Evolutionary conservation across 2,113 vertebrate genomes (phyloP).

Genomic region (Callaeas wilsoni): DNA sequence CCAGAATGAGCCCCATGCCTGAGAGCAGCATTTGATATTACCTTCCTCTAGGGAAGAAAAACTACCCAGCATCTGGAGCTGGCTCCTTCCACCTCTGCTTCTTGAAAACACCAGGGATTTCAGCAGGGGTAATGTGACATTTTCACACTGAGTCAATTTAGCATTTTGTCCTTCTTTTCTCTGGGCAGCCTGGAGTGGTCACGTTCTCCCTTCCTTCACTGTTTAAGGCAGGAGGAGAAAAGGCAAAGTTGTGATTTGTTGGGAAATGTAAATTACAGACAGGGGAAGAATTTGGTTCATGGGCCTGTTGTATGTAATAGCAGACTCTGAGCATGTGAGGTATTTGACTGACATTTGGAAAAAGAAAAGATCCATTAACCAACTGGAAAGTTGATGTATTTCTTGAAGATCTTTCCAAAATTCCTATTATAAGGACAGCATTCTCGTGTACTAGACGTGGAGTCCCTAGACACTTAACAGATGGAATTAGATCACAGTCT

Average conservation of each 20-base stretch:
- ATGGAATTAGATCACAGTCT: background rate
- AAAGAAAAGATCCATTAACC: background rate
- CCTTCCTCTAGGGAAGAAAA: background rate
- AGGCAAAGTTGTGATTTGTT: background rate
- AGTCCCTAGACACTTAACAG: background rate
- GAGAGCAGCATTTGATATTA: background rate
- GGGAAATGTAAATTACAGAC: background rate
- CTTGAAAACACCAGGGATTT: background rate
- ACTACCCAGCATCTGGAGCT: background rate
- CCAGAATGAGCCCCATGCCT: fast-evolving
- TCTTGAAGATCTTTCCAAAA: background rate
- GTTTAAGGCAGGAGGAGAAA: background rate
- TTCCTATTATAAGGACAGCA: background rate
- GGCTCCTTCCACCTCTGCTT: background rate
- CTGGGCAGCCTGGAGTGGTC: background rate
- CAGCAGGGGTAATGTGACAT: background rate
- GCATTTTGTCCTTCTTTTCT: background rate
- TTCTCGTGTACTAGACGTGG: background rate
- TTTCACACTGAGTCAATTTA: background rate
- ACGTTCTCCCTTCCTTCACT: background rate
- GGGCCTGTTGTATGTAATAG: background rate
- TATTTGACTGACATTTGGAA: background rate
- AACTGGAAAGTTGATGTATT: background rate
- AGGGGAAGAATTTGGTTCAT: background rate
- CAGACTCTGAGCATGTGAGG: background rate